Evolutionary conservation across 2,888 invertebrate species (phyloP), one percentile per base, ranked within the genome.

Genomic region (Deilephila porcellus): DNA sequence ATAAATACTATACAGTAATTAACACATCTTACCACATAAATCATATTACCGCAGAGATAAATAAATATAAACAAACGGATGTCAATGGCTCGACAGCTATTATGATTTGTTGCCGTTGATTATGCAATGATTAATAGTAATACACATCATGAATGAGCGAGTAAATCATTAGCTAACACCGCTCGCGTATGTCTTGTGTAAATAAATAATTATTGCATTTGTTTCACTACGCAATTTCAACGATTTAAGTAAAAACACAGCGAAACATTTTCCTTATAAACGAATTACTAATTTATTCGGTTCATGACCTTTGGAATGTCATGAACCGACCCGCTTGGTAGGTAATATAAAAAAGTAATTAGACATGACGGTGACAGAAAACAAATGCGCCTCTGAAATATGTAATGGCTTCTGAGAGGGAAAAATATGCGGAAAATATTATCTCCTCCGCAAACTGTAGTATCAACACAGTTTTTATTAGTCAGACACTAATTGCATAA

Each of bases 51-150:
- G 14, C 67, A 52, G 7, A 45, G 52, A 67, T 67, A 67, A 45
- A 67, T 67, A 52, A 67, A 67, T 25, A 67, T 20, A 45, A 67
- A 67, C 67, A 67, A 14, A 67, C 63, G 63, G 67, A 67, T 67
- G 67, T 67, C 67, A 67, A 67, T 67, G 67, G 67, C 67, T 67
- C 25, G 52, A 52, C 45, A 67, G 37, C 25, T 45, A 25, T 52
- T 52, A 67, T 67, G 67, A 67, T 67, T 67, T 67, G 64, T 45
- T 67, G 45, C 64, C 20, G 20, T 67, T 67, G 45, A 67, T 67
- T 67, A 67, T 45, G 64, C 45, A 67, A 67, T 67, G 52, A 67
- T 67, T 67, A 67, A 67, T 67, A 52, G 52, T 45, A 67, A 67
- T 52, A 64, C 20, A 64, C 34, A 25, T 56, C n/a, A 25, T 52